Conservation (phyloP, 1,140 invertebrate genomes). For the Ostrea edulis region DNA sequence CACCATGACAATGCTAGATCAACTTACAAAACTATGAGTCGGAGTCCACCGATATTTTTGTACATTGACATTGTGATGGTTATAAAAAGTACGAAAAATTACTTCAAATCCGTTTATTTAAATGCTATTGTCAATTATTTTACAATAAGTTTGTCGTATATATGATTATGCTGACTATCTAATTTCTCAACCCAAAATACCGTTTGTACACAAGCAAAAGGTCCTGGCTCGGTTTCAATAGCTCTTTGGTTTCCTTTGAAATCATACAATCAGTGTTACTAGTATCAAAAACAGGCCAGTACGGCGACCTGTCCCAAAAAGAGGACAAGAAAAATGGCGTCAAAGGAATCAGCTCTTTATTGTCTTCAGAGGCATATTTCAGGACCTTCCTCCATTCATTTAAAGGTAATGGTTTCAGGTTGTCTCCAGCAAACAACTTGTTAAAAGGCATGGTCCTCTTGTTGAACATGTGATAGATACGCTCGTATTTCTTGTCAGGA, state of each 20-base stretch:
- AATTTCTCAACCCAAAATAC: conserved; percentile 51
- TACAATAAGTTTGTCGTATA: too few relatives aligned
- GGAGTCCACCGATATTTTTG: too few relatives aligned
- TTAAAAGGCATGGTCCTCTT: conserved; percentile 62
- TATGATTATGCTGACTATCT: neutral
- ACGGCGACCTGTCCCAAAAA: conserved; percentile 63
- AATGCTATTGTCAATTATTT: too few relatives aligned
- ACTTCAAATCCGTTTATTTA: too few relatives aligned
- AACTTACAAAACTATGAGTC: too few relatives aligned
- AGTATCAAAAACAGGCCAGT: conserved; percentile 67
- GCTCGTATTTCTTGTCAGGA: conserved; percentile 9
- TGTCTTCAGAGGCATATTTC: conserved; percentile 46
- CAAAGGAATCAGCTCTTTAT: conserved; percentile 62
- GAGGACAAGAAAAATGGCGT: conserved; percentile 64
- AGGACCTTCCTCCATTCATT: conserved; percentile 63
- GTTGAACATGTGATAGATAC: conserved; percentile 66
- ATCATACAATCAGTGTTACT: conserved; percentile 59
- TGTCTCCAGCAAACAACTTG: conserved; percentile 62
- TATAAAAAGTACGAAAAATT: too few relatives aligned
- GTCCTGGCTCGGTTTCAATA: conserved; percentile 54
- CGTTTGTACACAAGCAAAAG: conserved; percentile 59
- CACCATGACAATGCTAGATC: too few relatives aligned
- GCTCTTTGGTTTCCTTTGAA: conserved; percentile 54
- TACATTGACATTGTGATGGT: too few relatives aligned
- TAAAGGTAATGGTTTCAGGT: conserved; percentile 51